Conservation (phyloP, 2,113 vertebrate genomes). For the Lepisosteus osseus region DNA sequence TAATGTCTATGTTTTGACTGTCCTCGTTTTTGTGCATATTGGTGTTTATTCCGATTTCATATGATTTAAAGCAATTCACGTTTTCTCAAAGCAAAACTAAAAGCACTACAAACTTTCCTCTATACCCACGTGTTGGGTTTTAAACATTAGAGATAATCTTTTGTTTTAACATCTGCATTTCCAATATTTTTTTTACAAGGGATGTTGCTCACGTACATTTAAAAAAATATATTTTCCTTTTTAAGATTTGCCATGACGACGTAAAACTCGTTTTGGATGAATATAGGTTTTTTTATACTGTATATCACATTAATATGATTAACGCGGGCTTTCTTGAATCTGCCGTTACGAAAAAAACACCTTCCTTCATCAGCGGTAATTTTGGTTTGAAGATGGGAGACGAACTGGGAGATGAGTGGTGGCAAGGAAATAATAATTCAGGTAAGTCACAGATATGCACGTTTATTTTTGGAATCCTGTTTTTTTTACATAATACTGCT, state of each 20-base stretch:
- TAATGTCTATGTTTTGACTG: too few species aligned
- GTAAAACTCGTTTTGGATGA: background rate
- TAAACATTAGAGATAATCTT: background rate
- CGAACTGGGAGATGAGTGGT: constrained; percentile 25
- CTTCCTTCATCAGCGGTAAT: constrained; percentile 3
- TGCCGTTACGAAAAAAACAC: constrained; percentile 8
- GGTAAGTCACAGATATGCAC: background rate
- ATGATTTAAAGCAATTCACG: too few species aligned
- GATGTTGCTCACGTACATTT: background rate
- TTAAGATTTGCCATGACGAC: background rate
- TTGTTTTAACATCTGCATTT: background rate
- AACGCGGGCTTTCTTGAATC: background rate
- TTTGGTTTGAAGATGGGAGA: constrained; percentile 23
- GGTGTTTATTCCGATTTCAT: too few species aligned
- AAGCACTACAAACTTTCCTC: background rate
- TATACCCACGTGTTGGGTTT: background rate
- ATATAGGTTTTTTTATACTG: background rate
- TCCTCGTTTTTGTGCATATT: too few species aligned
- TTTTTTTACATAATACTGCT: too few species aligned
- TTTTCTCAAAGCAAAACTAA: too few species aligned
- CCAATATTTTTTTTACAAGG: background rate
- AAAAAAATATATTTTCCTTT: background rate
- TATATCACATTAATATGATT: background rate
- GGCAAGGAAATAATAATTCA: constrained; percentile 18
- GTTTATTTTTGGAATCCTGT: background rate